phyloP scores from a whole-genome alignment of 2,797 vertebrate genomes.

The Semaprochilodus insignis region DNA sequence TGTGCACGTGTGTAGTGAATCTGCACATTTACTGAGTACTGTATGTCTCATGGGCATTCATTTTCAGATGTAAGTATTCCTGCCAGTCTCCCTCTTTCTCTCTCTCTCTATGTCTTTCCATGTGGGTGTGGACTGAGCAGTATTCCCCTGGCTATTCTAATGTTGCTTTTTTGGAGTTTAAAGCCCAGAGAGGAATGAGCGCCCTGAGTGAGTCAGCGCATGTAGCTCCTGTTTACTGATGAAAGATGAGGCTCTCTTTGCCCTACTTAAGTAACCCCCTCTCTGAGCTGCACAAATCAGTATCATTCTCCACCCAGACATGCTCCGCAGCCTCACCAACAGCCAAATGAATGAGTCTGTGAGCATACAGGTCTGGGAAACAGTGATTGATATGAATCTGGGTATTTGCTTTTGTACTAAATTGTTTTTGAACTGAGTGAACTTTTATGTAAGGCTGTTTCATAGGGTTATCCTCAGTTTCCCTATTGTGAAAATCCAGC shows the following conservation, averaged over 20 bases:
- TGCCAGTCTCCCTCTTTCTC: conserved; percentile 27
- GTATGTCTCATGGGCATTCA: not conserved
- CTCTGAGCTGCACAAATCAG: not conserved
- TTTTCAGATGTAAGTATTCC: conserved; percentile 7
- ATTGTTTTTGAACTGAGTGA: too few species aligned
- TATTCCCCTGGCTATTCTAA: conserved; percentile 12
- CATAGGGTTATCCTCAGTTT: not conserved
- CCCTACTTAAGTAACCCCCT: conserved; percentile 22
- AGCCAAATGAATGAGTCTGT: not conserved
- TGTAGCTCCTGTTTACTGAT: conserved; percentile 22
- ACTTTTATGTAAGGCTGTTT: not conserved
- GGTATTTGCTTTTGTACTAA: not conserved
- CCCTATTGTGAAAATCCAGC: not conserved
- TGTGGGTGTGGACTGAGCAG: conserved; percentile 27
- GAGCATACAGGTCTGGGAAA: not conserved
- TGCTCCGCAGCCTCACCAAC: not conserved
- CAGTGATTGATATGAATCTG: not conserved
- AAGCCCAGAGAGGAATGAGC: conserved; percentile 24
- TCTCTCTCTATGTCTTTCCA: not conserved
- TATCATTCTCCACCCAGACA: not conserved
- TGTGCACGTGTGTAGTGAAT: not conserved
- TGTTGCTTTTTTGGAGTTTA: conserved; percentile 45
- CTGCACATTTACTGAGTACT: not conserved
- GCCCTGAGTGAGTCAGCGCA: conserved; percentile 39
- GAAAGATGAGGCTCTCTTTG: conserved; percentile 43